phyloP scores from a whole-genome alignment of 2,888 invertebrate genomes.

The Lucinisca nassula region DNA sequence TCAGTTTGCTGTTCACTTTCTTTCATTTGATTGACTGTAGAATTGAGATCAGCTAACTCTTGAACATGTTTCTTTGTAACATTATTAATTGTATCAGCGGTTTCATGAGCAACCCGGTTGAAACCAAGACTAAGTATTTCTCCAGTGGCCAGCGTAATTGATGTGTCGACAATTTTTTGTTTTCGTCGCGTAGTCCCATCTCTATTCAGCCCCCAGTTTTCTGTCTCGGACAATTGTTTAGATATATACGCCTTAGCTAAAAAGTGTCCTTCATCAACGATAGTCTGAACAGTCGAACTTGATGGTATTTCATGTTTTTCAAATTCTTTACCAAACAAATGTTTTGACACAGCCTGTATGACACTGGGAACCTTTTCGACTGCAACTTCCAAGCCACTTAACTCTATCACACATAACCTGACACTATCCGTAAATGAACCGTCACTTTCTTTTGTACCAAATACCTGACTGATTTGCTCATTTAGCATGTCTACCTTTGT shows the following conservation, averaged over 20 bases:
- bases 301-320: constrained; percentile 26
- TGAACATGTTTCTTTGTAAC: constrained; percentile 34
- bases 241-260: constrained; percentile 52
- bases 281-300: constrained; percentile 26
- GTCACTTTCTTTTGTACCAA: constrained; percentile 30
- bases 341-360: constrained; percentile 28
- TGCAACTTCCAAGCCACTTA: constrained; percentile 52
- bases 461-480: too few species aligned
- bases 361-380: constrained; percentile 42
- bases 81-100: constrained; percentile 28
- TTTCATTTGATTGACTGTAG: too few species aligned
- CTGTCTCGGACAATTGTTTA: neutral
- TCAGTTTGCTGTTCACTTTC: too few species aligned
- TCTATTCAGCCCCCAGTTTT: constrained; percentile 43
- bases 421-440: constrained; percentile 31
- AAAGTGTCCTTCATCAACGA: constrained; percentile 53
- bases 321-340: constrained; percentile 32
- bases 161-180: constrained; percentile 59
- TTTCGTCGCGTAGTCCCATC: constrained; percentile 55
- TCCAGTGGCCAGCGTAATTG: constrained; percentile 43
- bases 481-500: too few species aligned
- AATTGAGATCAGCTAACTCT: constrained; percentile 9
- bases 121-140: constrained; percentile 47
- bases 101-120: constrained; percentile 41
- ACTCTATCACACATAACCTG: constrained; percentile 50